phyloP scores from a whole-genome alignment of 1,140 invertebrate species.

The Bombyx mandarina region DNA sequence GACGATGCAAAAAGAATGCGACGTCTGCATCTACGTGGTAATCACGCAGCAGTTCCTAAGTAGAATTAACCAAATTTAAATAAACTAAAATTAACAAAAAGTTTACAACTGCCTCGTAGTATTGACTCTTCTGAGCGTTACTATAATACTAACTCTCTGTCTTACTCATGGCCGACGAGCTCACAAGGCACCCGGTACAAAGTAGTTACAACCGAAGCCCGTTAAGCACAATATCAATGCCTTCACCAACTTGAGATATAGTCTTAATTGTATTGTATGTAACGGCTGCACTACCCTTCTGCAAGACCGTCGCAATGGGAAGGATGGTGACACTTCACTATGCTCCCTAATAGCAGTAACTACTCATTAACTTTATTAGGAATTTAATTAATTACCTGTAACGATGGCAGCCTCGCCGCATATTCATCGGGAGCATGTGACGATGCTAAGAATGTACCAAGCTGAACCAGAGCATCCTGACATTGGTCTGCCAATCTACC shows the following conservation, averaged over 20 bases:
- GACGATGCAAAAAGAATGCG: slow-evolving; percentile 95
- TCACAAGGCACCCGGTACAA: no score
- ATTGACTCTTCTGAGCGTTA: no score
- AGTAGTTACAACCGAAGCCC: no score
- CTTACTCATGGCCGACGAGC: no score
- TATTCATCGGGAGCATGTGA: slow-evolving; percentile 97
- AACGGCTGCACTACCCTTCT: no score
- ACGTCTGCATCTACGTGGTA: slow-evolving; percentile 96
- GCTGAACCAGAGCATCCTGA: slow-evolving; percentile 98
- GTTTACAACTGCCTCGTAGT: neutral
- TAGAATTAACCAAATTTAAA: neutral
- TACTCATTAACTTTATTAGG: neutral
- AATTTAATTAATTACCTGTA: slow-evolving; percentile 62
- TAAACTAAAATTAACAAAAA: neutral
- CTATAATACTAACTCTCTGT: no score
- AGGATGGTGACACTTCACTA: no score
- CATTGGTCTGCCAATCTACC: slow-evolving; percentile 90
- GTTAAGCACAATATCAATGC: no score
- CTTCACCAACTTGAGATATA: no score
- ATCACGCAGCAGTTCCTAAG: slow-evolving; percentile 86
- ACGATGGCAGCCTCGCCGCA: slow-evolving; percentile 87
- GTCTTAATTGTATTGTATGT: no score
- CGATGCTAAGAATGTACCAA: slow-evolving; percentile 95
- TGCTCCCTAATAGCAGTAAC: no score
- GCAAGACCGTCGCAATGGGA: no score